Base-by-base conservation (phyloP, 1,140 invertebrate genomes). In the Dufourea novaeangliae region DNA sequence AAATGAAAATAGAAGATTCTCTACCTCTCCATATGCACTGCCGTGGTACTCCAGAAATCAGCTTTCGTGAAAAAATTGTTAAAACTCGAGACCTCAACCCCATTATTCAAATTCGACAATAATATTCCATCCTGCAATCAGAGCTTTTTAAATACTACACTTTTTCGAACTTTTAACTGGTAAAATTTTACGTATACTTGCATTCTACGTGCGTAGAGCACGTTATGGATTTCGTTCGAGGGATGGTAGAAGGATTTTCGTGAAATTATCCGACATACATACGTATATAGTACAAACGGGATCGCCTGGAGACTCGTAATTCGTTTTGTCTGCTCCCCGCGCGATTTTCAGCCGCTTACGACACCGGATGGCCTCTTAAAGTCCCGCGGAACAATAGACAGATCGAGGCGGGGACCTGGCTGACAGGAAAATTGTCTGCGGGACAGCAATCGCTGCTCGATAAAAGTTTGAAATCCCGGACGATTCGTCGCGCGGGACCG, bases 401-500 rank as follows among this genome's bases (percentile, higher is more conserved):
- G 73, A 70, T 80, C 59, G 54, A 10, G 34, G 34, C n/a, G 29
- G 50, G 75, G 64, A n/a, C n/a, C 52, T 25, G 56, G 52, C 68
- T 41, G 68, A 54, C 50, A 70, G 73, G 67, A 84, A 80, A 84
- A 80, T 61, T 78, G 79, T 84, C 69, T 57, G 66, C 61, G 82
- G 77, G 82, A 69, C 82, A 81, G 74, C 82, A 84, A 84, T 85
- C 83, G 72, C 50, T 61, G 82, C 74, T 77, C 79, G 82, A 85
- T 85, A 85, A 85, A 85, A 85, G 79, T 85, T 85, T 10, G 82
- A 84, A 85, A 84, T 85, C 83, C 82, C 78, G 54, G 61, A 80
- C 78, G 77, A 84, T 83, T 80, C 83, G 82, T 61, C 63, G 74
- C 62, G 41, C 52, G 71, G 52, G 57, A 68, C 77, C 67, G 52